Base-by-base conservation (phyloP, 2,113 vertebrate genomes). In the Martes martes region DNA sequence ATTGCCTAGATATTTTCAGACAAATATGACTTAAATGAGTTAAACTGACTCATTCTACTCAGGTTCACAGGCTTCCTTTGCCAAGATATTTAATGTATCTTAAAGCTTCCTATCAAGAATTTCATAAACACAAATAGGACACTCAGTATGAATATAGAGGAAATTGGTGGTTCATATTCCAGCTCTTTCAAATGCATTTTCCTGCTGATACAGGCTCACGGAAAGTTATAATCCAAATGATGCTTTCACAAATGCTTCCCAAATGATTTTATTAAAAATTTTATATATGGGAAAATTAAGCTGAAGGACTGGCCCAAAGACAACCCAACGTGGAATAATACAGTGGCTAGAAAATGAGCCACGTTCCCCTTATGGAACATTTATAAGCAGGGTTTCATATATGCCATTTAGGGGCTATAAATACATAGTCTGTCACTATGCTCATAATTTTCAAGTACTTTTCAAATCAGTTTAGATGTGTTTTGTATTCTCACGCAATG, bases 201-300 rank as follows among this genome's bases (percentile, higher is more conserved):
- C 26, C 76, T 71, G n/a, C 14, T 84, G 42, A 93, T 74, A 57
- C 6, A 85, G 57, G 45, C 13, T 91, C 33, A 26, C 23, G 2
- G 45, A 93, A 47, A 94, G 74, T 85, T 61, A 89, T 59, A 96
- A 82, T 65, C 13, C 52, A 90, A n/a, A n/a, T 4, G 16, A 87
- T 21, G 85, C 36, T 81, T 90, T 91, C 85, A 94, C 23, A 9
- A 95, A 91, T 93, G 36, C 11, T 94, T 93, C 81, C 26, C 81
- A 63, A 76, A 65, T 82, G 57, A 85, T 94, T 96, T 91, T 71
- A 91, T 84, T 91, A 93, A 83, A 95, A 74, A 73, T 89, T 59
- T 89, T 95, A 63, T 91, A 63, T 59, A 18, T 84, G 36, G 39
- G 78, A 85, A 89, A 93, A 59, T 2, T 67, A 65, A 73, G 19